A percentile compares a stretch with the other conserved stretches of the same genome.
phyloP scores from a whole-genome alignment of 2,113 vertebrate genomes.

The Neodon shergylaensis region DNA sequence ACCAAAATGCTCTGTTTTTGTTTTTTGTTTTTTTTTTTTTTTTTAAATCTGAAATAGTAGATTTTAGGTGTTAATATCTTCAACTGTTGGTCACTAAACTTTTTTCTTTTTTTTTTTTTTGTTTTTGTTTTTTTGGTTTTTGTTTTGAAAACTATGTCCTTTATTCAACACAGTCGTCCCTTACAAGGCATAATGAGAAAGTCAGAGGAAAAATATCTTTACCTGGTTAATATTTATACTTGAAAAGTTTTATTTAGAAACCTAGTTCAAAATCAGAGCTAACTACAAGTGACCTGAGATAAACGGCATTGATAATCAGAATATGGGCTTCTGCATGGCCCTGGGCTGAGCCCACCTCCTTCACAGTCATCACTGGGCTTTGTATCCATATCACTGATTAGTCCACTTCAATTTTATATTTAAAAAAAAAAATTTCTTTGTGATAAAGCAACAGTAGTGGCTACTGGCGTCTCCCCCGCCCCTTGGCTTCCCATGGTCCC shows the following conservation, averaged over 20 bases:
- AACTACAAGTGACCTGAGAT: constrained; percentile 78
- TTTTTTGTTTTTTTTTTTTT: not conserved
- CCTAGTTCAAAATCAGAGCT: constrained; percentile 74
- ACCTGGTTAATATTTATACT: constrained; percentile 76
- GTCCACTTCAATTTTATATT: constrained; percentile 75
- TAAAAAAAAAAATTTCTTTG: constrained; percentile 49
- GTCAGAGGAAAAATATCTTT: constrained; percentile 68
- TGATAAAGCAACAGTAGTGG: constrained; percentile 48
- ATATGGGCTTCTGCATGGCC: not conserved
- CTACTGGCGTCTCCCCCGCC: constrained; percentile 56
- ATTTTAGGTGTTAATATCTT: constrained; percentile 76
- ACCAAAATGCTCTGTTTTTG: constrained; percentile 66
- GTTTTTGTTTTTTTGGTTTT: constrained; percentile 20
- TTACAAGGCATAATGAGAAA: constrained; percentile 58
- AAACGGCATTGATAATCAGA: constrained; percentile 74
- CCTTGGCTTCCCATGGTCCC: constrained; percentile 34
- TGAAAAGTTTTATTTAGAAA: constrained; percentile 80
- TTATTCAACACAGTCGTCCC: constrained; percentile 67
- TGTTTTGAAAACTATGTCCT: constrained; percentile 76
- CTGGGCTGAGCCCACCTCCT: not conserved
- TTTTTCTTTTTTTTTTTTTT: constrained; percentile 67
- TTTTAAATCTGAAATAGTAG: constrained; percentile 62
- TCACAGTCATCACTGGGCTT: not conserved
- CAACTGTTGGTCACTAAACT: constrained; percentile 71
- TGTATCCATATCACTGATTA: constrained; percentile 77